Percentiles rank a stretch among this genome's conserved stretches.
Conservation (phyloP, 2,888 invertebrate genomes). For the Napeogenes inachia region DNA sequence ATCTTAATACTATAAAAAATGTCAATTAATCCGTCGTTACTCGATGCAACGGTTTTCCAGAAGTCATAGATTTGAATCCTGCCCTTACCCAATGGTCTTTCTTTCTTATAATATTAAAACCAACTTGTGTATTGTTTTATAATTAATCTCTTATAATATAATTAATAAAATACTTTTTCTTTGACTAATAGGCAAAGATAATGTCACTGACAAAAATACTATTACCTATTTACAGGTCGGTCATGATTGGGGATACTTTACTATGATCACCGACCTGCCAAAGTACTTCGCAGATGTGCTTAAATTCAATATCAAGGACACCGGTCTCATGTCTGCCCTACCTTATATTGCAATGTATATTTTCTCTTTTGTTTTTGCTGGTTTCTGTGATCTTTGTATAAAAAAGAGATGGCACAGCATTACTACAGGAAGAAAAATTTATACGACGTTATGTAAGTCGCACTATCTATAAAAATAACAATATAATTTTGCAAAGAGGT, state of each 20-base stretch:
- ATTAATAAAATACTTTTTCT: no score
- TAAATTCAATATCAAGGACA: slow-evolving; percentile 79
- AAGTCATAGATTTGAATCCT: no score
- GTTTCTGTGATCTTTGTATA: slow-evolving; percentile 81
- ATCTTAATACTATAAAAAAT: no score
- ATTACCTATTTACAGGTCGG: slow-evolving; percentile 63
- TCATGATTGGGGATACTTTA: slow-evolving; percentile 83
- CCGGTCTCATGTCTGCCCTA: slow-evolving; percentile 79
- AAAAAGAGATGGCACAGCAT: slow-evolving; percentile 77
- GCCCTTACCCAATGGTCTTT: no score
- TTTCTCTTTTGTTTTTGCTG: slow-evolving; percentile 78
- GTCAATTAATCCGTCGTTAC: no score
- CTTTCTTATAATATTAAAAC: no score
- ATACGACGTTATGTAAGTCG: slow-evolving; percentile 80
- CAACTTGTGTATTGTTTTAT: no score
- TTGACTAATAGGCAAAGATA: no score
- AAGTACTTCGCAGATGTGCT: slow-evolving; percentile 82
- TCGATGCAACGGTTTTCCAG: no score
- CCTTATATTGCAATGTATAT: slow-evolving; percentile 82
- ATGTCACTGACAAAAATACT: no score
- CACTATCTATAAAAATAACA: not conserved
- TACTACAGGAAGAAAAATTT: slow-evolving; percentile 78
- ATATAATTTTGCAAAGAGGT: no score
- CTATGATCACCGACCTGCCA: slow-evolving; percentile 82
- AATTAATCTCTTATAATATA: no score